A percentile compares a stretch with the other conserved stretches of the same genome.
Evolutionary conservation across 2,113 vertebrate genomes (phyloP).

Genomic region (Myxocyprinus asiaticus): DNA sequence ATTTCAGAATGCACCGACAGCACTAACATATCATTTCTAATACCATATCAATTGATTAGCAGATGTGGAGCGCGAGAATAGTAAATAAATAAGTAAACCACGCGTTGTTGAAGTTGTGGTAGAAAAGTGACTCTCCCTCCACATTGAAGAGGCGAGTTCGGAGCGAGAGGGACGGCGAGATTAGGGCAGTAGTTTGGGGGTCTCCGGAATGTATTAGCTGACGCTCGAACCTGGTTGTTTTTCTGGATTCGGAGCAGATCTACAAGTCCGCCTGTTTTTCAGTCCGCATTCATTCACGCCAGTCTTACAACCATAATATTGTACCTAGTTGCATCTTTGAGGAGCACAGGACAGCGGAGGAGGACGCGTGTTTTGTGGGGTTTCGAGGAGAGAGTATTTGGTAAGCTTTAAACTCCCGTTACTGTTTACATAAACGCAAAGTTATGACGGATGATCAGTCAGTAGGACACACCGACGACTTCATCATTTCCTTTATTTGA

Average conservation of each 20-base stretch:
- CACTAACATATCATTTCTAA: background rate
- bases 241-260: conserved; percentile 43
- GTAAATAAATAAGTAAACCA: background rate
- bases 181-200: conserved; percentile 54
- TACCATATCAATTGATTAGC: conserved; percentile 1
- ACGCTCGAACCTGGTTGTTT: conserved; percentile 13
- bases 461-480: no score
- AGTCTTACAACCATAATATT: background rate
- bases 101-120: conserved; percentile 4
- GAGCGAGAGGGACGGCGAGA: conserved; percentile 51
- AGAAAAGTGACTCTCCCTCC: conserved; percentile 7
- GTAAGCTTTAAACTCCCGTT: background rate
- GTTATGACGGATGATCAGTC: background rate
- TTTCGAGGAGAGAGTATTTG: conserved; percentile 65
- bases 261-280: conserved; percentile 16
- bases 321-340: conserved; percentile 13
- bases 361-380: conserved; percentile 48
- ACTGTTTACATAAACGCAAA: conserved; percentile 7
- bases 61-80: background rate
- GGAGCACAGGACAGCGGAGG: conserved; percentile 30
- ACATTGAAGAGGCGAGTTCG: background rate
- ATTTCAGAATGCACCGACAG: background rate
- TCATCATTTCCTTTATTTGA: no score
- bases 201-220: conserved; percentile 62
- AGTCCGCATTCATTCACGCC: background rate